These are phyloP conservation scores for Campopleginae sp. DNA, from an alignment of 2,888 invertebrate species.

Conservation along the genomic window DNA sequence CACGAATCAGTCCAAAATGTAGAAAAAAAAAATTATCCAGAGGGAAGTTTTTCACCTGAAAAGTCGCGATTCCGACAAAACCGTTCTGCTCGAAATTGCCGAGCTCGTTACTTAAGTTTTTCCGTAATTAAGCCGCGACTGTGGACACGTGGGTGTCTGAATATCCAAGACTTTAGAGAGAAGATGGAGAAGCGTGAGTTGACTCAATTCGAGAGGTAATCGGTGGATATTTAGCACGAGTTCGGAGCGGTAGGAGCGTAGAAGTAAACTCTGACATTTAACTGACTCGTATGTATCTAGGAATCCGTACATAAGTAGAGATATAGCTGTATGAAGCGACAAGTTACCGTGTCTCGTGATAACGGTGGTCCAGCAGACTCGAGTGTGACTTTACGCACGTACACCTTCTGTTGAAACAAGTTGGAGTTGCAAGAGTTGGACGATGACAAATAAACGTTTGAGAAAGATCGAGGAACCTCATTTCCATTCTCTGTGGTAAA, in stretches of 20 bases:
- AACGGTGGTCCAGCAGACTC: slow-evolving; percentile 58
- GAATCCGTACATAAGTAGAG: not conserved
- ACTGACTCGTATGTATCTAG: slow-evolving; percentile 4
- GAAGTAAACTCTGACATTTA: slow-evolving; percentile 2
- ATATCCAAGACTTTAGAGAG: not conserved
- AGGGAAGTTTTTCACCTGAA: no score
- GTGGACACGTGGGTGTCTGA: not conserved
- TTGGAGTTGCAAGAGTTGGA: not conserved
- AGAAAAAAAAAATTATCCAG: no score
- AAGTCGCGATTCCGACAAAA: no score
- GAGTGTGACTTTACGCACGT: slow-evolving; percentile 35
- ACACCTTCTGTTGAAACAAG: slow-evolving; percentile 22
- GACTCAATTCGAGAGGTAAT: slow-evolving; percentile 10
- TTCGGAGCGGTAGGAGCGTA: not conserved
- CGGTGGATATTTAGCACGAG: slow-evolving; percentile 1
- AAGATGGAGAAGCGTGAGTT: not conserved
- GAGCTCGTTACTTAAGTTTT: not conserved
- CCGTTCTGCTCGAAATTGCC: no score
- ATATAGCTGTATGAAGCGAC: slow-evolving; percentile 30
- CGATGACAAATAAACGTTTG: not conserved
- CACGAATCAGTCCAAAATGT: no score
- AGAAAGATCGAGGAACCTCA: not conserved
- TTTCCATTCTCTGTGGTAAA: not conserved
- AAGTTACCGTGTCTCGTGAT: slow-evolving; percentile 56
- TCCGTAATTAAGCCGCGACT: not conserved